Conservation (phyloP, 2,888 invertebrate genomes). For the Xylota sylvarum region DNA sequence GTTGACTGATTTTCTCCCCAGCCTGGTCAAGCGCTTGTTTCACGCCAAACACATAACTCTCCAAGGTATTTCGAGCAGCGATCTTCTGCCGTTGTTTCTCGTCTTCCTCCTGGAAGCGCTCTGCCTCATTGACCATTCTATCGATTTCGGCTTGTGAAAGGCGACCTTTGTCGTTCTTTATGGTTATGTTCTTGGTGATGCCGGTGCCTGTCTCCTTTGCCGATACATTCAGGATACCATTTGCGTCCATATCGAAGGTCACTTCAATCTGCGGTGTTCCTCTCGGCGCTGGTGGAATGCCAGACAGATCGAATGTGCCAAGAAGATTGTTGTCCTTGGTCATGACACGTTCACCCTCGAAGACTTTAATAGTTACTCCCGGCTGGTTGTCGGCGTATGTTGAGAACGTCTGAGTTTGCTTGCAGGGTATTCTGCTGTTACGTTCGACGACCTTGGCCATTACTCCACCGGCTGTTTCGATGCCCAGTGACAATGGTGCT, state of each 20-base stretch:
- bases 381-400: conserved; percentile 93
- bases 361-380: conserved; percentile 90
- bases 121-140: conserved; percentile 91
- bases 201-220: conserved; percentile 89
- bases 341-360: conserved; percentile 93
- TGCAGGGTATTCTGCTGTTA: conserved; percentile 90
- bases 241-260: conserved; percentile 93
- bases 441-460: conserved; percentile 92
- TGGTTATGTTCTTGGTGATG: conserved; percentile 90
- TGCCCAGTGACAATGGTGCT: conserved; percentile 89
- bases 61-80: conserved; percentile 89
- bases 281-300: conserved; percentile 95
- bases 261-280: conserved; percentile 95
- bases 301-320: conserved; percentile 97
- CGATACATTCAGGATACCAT: conserved; percentile 95
- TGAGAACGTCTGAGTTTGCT: conserved; percentile 90
- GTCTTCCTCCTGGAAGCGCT: conserved; percentile 90
- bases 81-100: conserved; percentile 89
- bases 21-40: conserved; percentile 89
- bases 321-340: conserved; percentile 97
- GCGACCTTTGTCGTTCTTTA: conserved; percentile 93
- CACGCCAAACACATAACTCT: conserved; percentile 89
- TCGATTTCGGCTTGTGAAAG: conserved; percentile 93
- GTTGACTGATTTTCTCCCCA: conserved; percentile 87
- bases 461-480: conserved; percentile 92